Conservation (phyloP, 2,888 invertebrate genomes). For the Polymixis flavicincta region DNA sequence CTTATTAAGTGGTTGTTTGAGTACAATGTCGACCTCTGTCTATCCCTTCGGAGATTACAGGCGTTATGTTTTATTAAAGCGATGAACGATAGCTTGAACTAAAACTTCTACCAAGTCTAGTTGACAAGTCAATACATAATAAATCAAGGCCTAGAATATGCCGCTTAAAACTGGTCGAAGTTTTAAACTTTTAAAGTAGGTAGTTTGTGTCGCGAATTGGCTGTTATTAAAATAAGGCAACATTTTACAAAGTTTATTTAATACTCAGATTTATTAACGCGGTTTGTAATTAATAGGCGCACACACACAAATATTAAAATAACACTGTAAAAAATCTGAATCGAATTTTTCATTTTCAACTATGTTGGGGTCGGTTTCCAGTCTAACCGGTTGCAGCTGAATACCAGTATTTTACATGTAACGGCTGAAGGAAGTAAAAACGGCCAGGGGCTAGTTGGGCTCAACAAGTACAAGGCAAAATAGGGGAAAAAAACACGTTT, state of each 20-base stretch:
- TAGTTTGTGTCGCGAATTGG: not conserved
- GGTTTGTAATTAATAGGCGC: not conserved
- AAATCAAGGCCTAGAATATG: slow-evolving; percentile 5
- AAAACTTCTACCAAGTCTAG: not conserved
- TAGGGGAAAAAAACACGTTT: too few relatives aligned
- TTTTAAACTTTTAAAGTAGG: slow-evolving; percentile 1
- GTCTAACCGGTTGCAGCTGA: not conserved
- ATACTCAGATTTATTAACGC: not conserved
- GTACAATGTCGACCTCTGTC: not conserved
- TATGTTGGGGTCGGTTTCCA: not conserved
- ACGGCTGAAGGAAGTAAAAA: too few relatives aligned
- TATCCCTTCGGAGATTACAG: too few relatives aligned
- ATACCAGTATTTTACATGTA: not conserved
- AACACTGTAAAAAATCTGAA: not conserved
- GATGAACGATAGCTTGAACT: not conserved
- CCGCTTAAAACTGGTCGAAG: not conserved
- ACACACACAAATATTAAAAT: not conserved
- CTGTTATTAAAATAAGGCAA: not conserved
- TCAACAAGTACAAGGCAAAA: not conserved
- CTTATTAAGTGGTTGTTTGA: not conserved
- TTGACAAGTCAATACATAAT: slow-evolving; percentile 19
- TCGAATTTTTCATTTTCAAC: not conserved
- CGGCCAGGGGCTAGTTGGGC: too few relatives aligned
- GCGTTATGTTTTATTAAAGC: not conserved
- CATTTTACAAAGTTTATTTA: not conserved